Percentiles rank a stretch among this genome's conserved stretches.
These are phyloP conservation scores for Toxonevra muliebris DNA, from an alignment of 2,888 invertebrate species.

Conservation along the genomic window DNA sequence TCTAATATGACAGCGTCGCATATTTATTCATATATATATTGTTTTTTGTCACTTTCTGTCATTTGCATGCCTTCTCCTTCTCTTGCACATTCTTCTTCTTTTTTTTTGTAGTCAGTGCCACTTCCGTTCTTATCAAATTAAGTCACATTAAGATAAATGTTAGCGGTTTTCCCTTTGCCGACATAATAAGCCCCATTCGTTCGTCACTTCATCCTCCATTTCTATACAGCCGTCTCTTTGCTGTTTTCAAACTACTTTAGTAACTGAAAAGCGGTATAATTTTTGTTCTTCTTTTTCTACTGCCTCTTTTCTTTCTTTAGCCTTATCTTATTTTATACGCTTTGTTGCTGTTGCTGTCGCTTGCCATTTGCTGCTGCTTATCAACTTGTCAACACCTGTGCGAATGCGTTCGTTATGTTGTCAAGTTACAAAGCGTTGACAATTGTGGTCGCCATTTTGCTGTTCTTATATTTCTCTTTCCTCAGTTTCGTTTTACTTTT, in stretches of 20 bases:
- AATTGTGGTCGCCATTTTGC: background rate
- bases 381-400: slow-evolving; percentile 37
- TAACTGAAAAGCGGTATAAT: too few relatives aligned
- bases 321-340: slow-evolving; percentile 28
- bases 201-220: background rate
- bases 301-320: too few relatives aligned
- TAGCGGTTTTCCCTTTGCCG: slow-evolving; percentile 28
- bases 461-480: too few relatives aligned
- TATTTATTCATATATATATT: slow-evolving; percentile 8
- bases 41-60: background rate
- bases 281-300: too few relatives aligned
- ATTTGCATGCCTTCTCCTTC: background rate
- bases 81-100: background rate
- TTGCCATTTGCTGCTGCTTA: slow-evolving; percentile 33
- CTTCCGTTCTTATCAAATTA: slow-evolving; percentile 41
- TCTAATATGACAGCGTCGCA: slow-evolving; percentile 24
- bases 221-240: too few relatives aligned
- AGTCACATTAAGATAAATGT: slow-evolving; percentile 47
- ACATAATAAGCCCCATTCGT: slow-evolving; percentile 1
- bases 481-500: too few relatives aligned
- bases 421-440: background rate
- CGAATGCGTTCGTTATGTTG: background rate
- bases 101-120: background rate
- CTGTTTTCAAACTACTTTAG: too few relatives aligned
- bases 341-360: background rate